Evolutionary conservation across 2,113 vertebrate species (phyloP).

Genomic region (Pelusios castaneus): DNA sequence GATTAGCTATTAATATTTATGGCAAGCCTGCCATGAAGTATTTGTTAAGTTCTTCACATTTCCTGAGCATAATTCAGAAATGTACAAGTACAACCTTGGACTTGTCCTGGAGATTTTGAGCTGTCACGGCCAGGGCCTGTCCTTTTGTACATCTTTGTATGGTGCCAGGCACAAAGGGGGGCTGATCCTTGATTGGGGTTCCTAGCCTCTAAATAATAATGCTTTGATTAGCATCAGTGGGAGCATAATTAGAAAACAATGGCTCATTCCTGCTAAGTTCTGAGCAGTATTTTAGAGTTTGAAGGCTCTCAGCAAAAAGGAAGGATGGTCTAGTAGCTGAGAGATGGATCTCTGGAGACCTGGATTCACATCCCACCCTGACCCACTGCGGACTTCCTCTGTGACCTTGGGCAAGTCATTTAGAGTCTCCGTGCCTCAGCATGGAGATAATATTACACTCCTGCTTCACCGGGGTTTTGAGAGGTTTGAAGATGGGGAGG

Average conservation of each 20-base stretch:
- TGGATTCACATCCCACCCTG: not conserved
- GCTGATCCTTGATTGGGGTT: not conserved
- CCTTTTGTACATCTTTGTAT: rapidly evolving
- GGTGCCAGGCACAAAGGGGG: rapidly evolving
- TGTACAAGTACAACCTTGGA: rapidly evolving
- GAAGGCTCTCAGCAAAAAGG: rapidly evolving
- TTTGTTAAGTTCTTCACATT: not conserved
- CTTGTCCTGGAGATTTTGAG: rapidly evolving
- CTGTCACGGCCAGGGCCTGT: not conserved
- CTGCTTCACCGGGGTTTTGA: not conserved
- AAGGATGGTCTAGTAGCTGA: rapidly evolving
- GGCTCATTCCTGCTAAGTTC: not conserved
- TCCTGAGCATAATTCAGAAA: not conserved
- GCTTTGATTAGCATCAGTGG: not conserved
- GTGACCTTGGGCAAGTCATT: not conserved
- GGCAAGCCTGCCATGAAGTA: not conserved
- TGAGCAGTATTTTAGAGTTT: not conserved
- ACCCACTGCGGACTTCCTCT: not conserved
- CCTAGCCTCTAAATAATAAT: not conserved
- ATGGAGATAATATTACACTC: not conserved
- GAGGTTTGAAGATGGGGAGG: not conserved
- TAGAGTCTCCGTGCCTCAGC: not conserved
- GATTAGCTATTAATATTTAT: not conserved
- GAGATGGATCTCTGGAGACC: rapidly evolving
- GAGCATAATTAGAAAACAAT: not conserved